Conservation (phyloP, 2,888 invertebrate species). For the Drosophila rellima region DNA sequence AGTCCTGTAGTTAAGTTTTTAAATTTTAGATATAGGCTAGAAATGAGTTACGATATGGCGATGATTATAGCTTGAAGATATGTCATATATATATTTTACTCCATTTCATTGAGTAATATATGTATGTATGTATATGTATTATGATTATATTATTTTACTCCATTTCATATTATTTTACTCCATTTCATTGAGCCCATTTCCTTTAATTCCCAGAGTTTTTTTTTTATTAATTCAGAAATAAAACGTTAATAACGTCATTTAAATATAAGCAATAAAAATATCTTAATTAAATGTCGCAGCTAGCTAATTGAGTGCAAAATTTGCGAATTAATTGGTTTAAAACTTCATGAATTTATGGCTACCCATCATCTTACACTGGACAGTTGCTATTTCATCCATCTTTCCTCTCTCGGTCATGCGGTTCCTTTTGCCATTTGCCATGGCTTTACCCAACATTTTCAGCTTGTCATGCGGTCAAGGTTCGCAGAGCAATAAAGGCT, state of each 20-base stretch:
- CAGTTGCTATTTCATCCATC: not conserved
- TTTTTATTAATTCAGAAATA: not conserved
- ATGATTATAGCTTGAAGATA: no score
- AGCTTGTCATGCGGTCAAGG: constrained; percentile 76
- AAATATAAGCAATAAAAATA: constrained; percentile 2
- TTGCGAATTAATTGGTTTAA: constrained; percentile 64
- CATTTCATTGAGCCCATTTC: not conserved
- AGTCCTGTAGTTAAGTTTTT: no score
- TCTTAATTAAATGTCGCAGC: constrained; percentile 29
- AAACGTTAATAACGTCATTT: no score
- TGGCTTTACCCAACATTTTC: constrained; percentile 60
- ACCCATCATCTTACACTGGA: constrained; percentile 15
- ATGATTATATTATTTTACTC: no score
- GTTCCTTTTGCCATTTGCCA: constrained; percentile 44
- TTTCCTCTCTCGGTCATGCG: constrained; percentile 16
- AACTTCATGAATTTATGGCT: constrained; percentile 56
- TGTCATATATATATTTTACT: no score
- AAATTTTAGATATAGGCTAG: no score
- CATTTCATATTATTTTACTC: no score
- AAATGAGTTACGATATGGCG: no score
- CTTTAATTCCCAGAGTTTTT: not conserved
- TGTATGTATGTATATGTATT: no score
- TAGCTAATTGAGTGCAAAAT: constrained; percentile 73
- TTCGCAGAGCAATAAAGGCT: constrained; percentile 59
- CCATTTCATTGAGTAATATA: no score